phyloP scores from a whole-genome alignment of 2,888 invertebrate genomes.

The Masnerella sp. region DNA sequence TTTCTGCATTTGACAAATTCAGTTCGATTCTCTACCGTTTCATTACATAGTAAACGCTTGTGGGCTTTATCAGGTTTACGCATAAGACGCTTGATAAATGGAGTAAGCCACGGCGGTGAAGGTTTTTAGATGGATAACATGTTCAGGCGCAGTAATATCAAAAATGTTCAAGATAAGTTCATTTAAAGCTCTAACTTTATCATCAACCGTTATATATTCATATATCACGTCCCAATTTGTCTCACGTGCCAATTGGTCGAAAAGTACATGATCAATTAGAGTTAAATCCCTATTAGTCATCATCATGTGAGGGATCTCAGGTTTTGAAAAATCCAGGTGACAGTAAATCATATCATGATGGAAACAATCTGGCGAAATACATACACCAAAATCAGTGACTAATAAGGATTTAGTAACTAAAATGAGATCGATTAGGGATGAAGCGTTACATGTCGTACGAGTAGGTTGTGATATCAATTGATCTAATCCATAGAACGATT shows the following conservation, averaged over 20 bases:
- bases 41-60: background rate
- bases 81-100: background rate
- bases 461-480: background rate
- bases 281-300: background rate
- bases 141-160: background rate
- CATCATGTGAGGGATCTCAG: background rate
- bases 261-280: background rate
- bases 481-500: background rate
- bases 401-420: background rate
- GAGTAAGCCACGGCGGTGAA: background rate
- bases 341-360: slow-evolving; percentile 6
- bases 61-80: background rate
- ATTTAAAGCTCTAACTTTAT: background rate
- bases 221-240: background rate
- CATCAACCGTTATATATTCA: background rate
- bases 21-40: background rate
- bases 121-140: background rate
- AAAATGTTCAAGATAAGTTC: background rate
- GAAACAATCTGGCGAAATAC: background rate
- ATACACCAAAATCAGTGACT: background rate
- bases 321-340: background rate
- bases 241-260: background rate
- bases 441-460: background rate
- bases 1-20: background rate
- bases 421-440: slow-evolving; percentile 2